Evolutionary conservation across 30 jellyfish, hydroid and myxozoan species (phyloP), one percentile per base, ranked within the genome.

Genomic region (Clytia hemisphaerica): DNA sequence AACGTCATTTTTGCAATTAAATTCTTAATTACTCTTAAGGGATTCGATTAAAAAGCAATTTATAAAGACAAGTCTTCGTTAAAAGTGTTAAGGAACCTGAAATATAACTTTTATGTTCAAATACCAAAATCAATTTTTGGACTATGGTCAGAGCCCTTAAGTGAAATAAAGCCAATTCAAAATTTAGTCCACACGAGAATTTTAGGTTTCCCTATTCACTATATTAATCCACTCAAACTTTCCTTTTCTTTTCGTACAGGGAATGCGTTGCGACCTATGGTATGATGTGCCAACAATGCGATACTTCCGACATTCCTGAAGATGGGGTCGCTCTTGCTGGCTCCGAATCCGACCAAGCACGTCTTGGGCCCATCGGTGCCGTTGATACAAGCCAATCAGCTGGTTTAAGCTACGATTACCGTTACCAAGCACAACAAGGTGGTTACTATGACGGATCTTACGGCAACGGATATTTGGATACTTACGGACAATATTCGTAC

Each of bases 221-320:
- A 22, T 29, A 6, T 27, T 6, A 4, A 24, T n/a, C 63, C 21
- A 4, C n/a, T 62, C 2, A 62, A 4, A 6, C 15, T n/a, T 58
- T 34, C 61, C 19, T 18, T 4, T 7, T 3, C n/a, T 15, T 6
- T 53, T 38, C 47, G 28, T 45, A 3, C 22, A 89, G 98, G 32
- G 95, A 89, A 38, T 89, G 98, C 78, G 79, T 89, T 45, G 84
- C 94, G 34, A 89, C 95, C 5, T 71, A 89, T 61, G 98, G 98
- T 26, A 61, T 53, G 32, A 78, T 93, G 2, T 89, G 98, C 63
- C 75, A 79, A 7, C 34, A 77, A 12, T 89, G 98, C 54, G 95
- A 83, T 48, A 76, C 88, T 14, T 78, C 72, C 27, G 91, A 76
- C 5, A 34, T 76, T 0, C 90, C 90, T 31, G 47, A 67, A 42